Percentiles rank a stretch among this genome's conserved stretches.
Evolutionary conservation across 2,797 vertebrate genomes (phyloP).

Genomic region (Thunnus albacares): DNA sequence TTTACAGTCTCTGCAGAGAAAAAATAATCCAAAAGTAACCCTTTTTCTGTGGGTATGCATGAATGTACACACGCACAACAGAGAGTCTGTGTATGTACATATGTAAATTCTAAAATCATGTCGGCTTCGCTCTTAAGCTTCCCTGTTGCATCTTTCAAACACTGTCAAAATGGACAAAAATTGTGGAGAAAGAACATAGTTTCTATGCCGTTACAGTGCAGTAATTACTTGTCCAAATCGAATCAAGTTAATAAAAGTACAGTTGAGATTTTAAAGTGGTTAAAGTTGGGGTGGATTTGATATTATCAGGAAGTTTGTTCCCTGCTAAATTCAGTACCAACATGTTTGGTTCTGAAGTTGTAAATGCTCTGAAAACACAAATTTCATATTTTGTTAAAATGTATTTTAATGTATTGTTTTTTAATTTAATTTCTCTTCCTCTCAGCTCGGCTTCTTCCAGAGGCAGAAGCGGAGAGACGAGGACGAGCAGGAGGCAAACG

Average conservation of each 20-base stretch:
- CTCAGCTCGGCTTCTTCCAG: conserved; percentile 96
- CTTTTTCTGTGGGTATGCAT: too few relatives aligned
- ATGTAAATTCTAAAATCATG: neutral
- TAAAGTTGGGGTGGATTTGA: too few relatives aligned
- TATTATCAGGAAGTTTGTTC: too few relatives aligned
- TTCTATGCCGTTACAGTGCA: too few relatives aligned
- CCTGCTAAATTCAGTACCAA: neutral
- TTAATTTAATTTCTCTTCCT: conserved; percentile 12
- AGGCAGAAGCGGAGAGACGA: conserved; percentile 87
- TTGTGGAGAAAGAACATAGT: too few relatives aligned
- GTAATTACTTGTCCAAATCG: neutral
- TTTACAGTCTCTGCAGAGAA: too few relatives aligned
- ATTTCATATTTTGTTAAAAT: neutral
- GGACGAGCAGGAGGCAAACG: conserved; percentile 82
- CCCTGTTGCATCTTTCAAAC: neutral
- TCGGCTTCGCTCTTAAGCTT: too few relatives aligned
- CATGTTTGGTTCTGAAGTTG: neutral
- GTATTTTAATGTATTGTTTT: too few relatives aligned
- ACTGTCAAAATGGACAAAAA: neutral
- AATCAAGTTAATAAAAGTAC: neutral
- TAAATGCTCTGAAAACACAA: neutral
- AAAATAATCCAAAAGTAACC: too few relatives aligned
- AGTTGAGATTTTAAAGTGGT: neutral
- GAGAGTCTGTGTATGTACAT: too few relatives aligned
- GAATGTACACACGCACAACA: too few relatives aligned